Evolutionary conservation across 2,888 invertebrate species (phyloP), one percentile per base, ranked within the genome.

Genomic region (Clunio marinus): DNA sequence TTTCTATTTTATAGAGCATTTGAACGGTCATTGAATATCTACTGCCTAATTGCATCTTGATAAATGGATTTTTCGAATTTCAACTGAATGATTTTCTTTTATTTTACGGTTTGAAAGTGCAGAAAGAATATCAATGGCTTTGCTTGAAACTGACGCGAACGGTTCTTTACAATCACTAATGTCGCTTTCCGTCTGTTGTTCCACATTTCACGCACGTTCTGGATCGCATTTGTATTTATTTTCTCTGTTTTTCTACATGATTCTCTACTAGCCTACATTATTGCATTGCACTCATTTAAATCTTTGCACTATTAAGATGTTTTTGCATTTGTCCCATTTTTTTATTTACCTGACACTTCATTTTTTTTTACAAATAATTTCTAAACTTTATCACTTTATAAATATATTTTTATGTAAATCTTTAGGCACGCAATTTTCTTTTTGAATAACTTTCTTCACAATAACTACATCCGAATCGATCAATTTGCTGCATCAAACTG

Each of bases 261-360:
- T 41, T 5, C 28, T 57, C 27, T 13, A 7, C 15, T 59, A 59
- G 28, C 32, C 59, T 59, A 59, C 59, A 32, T 59, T 59, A 4
- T 35, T 2, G 10, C 10, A n/a, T 10, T 59, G 62, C 10, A 24
- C 62, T 62, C 59, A 32, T 59, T 62, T 60, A 32, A 5, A 32
- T 8, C 35, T 32, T 32, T 8, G 35, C 24, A 57, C 13, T 46
- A 22, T 24, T 51, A 20, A 24, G 20, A 20, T 51, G 13, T 41
- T 41, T 35, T 41, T 20, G 13, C 13, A 51, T 10, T 51, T 8
- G 24, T 22, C 10, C n/a, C n/a, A n/a, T n/a, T n/a, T n/a, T 41
- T 59, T 59, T 1, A 59, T 41, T 62, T 62, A 62, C 62, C 62
- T 62, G 20, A 41, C 62, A 62, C 62, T 62, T 62, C 41, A 62